Percentiles rank a stretch among this genome's conserved stretches.
These are phyloP conservation scores for Scomber japonicus DNA, from an alignment of 2,113 vertebrate species.

Conservation along the genomic window DNA sequence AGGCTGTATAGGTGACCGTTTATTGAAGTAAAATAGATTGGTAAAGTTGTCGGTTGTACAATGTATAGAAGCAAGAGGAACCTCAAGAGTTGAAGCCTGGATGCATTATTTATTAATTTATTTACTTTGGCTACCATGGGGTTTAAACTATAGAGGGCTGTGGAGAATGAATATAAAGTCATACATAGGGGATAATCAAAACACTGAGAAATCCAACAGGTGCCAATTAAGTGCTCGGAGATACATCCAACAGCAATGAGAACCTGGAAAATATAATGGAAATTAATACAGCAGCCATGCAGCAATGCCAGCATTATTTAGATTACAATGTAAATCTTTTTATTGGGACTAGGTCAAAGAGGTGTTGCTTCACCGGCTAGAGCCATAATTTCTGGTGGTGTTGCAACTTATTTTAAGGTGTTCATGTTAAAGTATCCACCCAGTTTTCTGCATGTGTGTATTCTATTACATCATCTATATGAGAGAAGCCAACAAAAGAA, in stretches of 20 bases:
- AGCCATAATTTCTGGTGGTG: background rate
- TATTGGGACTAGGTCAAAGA: background rate
- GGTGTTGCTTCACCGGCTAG: background rate
- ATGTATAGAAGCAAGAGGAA: background rate
- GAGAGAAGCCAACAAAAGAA: background rate
- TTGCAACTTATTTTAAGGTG: slow-evolving; percentile 5
- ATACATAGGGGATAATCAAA: background rate
- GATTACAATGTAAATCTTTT: background rate
- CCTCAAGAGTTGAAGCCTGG: too few species aligned
- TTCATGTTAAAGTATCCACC: slow-evolving; percentile 1
- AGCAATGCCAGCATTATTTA: background rate
- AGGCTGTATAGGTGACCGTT: background rate
- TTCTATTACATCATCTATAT: background rate
- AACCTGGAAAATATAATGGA: background rate
- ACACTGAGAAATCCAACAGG: background rate
- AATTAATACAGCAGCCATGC: background rate
- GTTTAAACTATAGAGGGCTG: background rate
- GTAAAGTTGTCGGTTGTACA: background rate
- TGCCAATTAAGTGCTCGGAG: background rate
- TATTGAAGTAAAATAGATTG: background rate
- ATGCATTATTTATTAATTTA: background rate
- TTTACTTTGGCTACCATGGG: background rate
- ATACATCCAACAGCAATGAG: background rate
- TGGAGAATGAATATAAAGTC: background rate
- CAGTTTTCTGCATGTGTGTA: background rate